Evolutionary conservation across 2,113 vertebrate genomes (phyloP).

Genomic region (Ageneiosus marmoratus): DNA sequence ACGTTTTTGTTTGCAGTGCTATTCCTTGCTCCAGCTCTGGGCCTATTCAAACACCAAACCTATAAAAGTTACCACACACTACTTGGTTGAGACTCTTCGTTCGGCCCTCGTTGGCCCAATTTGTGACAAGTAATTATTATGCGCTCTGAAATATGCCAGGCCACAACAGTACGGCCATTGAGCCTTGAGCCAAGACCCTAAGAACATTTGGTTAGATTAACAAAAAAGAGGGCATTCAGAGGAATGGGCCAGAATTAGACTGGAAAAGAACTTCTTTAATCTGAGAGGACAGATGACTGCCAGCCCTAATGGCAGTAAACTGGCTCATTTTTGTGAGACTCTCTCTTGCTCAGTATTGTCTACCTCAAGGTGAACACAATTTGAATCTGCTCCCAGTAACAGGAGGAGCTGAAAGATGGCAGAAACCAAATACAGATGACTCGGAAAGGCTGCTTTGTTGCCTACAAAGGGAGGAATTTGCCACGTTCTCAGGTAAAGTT

Average conservation of each 20-base stretch:
- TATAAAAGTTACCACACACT: constrained; percentile 54
- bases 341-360: constrained; percentile 24
- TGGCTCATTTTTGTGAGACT: constrained; percentile 39
- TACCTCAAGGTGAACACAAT: constrained; percentile 50
- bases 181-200: constrained; percentile 22
- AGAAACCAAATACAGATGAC: constrained; percentile 60
- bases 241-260: constrained; percentile 22
- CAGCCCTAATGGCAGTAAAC: neutral
- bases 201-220: constrained; percentile 28
- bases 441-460: constrained; percentile 56
- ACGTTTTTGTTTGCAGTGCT: constrained; percentile 60
- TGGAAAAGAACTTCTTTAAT: constrained; percentile 45
- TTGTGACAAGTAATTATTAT: constrained; percentile 41
- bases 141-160: constrained; percentile 32
- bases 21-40: constrained; percentile 47
- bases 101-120: constrained; percentile 33
- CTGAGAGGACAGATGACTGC: neutral
- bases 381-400: constrained; percentile 57
- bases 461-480: constrained; percentile 57
- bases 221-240: constrained; percentile 34
- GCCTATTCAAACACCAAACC: constrained; percentile 62
- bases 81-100: constrained; percentile 47
- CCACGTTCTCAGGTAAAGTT: constrained; percentile 58
- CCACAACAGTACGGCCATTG: constrained; percentile 20
- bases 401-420: constrained; percentile 36